phyloP scores from a whole-genome alignment of 2,113 vertebrate species.

The Plecturocebus donacophilus region DNA sequence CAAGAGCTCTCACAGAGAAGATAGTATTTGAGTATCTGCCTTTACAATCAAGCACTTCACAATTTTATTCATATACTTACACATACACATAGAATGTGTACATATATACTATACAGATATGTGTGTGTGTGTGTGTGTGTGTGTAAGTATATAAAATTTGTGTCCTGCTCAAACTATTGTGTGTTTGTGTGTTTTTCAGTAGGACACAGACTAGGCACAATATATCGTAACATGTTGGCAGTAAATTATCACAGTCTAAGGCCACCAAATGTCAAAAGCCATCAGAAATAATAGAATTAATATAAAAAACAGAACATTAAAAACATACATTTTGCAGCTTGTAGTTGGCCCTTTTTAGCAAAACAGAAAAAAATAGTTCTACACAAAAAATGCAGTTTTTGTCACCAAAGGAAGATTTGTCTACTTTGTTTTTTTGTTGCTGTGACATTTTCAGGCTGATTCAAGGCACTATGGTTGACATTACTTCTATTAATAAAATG shows the following conservation, averaged over 20 bases:
- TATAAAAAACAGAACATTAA: neutral
- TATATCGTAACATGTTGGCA: neutral
- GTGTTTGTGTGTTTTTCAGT: rapidly evolving
- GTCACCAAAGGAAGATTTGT: neutral
- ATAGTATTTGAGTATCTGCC: neutral
- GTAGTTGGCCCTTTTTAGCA: neutral
- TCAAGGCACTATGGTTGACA: neutral
- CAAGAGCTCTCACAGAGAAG: neutral
- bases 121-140: neutral
- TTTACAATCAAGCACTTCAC: neutral
- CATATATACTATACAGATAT: neutral
- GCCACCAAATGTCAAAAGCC: neutral
- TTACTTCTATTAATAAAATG: neutral
- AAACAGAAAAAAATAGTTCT: neutral
- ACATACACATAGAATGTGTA: neutral
- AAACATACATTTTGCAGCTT: neutral
- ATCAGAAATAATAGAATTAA: neutral
- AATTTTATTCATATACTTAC: neutral
- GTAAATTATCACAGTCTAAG: neutral
- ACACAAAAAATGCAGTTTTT: neutral
- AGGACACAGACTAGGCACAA: neutral
- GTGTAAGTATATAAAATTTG: neutral
- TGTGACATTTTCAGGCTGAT: neutral
- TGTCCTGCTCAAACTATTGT: too few relatives aligned
- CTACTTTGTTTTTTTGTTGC: neutral